Evolutionary conservation across 1,140 invertebrate genomes (phyloP), one percentile per base, ranked within the genome.

Genomic region (Hesperophylax magnus): DNA sequence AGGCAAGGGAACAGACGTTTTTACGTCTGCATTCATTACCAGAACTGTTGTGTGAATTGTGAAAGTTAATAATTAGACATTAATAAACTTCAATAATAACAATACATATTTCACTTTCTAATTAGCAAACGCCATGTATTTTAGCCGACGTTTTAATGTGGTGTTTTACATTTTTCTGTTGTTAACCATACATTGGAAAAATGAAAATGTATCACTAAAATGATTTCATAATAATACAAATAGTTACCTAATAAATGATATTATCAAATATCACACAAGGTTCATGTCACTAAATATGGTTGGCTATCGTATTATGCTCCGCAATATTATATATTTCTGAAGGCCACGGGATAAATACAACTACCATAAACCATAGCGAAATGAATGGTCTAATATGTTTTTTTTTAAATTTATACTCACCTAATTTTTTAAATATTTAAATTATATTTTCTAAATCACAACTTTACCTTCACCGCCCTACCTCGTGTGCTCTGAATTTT

Each of bases 71-170:
- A 54, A 72, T 72, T 27, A 27, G 18, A 61, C 63, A 53, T 72
- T 72, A 72, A 72, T 72, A 72, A 72, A 56, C 20, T 72, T 54
- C 52, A 72, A 72, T 72, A 72, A 24, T 24, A 72, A 72, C 69
- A 72, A 72, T 72, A 52, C 69, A 72, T 27, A 72, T 22, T 72
- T 72, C 69, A 72, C 69, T 72, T 72, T 72, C 69, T 72, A 72
- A 72, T 72, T 72, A 72, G 69, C 27, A 27, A 20, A 17, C 69
- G 15, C 39, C 14, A 56, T 27, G 47, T 22, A 24, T 53, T 72
- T 8, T 27, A 67, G 47, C 52, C 8, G 20, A 72, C 22, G 69
- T 72, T 72, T 72, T 53, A 17, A 24, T 72, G 18, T 31, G 27
- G 47, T 27, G 53, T 20, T 72, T 72, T 72, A 20, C 20, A 47